Evolutionary conservation across 2,113 vertebrate species (phyloP).

Genomic region (Indicator indicator): DNA sequence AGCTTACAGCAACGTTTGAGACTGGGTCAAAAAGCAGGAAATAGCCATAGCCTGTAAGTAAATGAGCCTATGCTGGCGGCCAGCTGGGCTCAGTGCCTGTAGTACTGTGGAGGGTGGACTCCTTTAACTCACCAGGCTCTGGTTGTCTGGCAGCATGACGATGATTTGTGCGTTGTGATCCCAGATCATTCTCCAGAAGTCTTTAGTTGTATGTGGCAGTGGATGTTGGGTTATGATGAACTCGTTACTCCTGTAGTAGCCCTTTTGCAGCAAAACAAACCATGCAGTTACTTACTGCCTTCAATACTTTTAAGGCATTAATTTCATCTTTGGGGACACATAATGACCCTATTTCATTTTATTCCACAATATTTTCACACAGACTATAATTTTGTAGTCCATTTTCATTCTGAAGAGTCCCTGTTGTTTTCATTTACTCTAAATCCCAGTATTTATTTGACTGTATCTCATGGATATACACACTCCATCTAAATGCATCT

Average conservation of each 20-base stretch:
- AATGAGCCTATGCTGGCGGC: neutral
- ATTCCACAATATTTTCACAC: slow-evolving; percentile 34
- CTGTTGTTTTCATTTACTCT: slow-evolving; percentile 64
- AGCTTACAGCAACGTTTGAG: neutral
- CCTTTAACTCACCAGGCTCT: slow-evolving; percentile 85
- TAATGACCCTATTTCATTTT: slow-evolving; percentile 27
- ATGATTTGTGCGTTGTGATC: slow-evolving; percentile 97
- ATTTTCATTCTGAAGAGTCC: slow-evolving; percentile 33
- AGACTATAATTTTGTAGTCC: slow-evolving; percentile 28
- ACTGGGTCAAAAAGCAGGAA: neutral
- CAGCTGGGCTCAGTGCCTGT: neutral
- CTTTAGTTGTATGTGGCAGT: slow-evolving; percentile 93
- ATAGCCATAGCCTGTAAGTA: neutral
- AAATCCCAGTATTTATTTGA: slow-evolving; percentile 60
- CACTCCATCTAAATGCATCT: slow-evolving; percentile 55
- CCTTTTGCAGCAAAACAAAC: slow-evolving; percentile 77
- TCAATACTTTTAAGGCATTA: slow-evolving; percentile 2
- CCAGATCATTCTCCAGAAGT: slow-evolving; percentile 99
- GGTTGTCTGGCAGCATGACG: slow-evolving; percentile 94
- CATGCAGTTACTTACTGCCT: slow-evolving; percentile 6
- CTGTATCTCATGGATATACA: slow-evolving; percentile 34
- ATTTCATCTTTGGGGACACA: slow-evolving; percentile 24
- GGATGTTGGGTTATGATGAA: slow-evolving; percentile 98
- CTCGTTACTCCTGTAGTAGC: slow-evolving; percentile 93
- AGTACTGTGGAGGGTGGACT: neutral